phyloP scores from a whole-genome alignment of 2,113 vertebrate genomes.

The Nothoprocta pentlandii region DNA sequence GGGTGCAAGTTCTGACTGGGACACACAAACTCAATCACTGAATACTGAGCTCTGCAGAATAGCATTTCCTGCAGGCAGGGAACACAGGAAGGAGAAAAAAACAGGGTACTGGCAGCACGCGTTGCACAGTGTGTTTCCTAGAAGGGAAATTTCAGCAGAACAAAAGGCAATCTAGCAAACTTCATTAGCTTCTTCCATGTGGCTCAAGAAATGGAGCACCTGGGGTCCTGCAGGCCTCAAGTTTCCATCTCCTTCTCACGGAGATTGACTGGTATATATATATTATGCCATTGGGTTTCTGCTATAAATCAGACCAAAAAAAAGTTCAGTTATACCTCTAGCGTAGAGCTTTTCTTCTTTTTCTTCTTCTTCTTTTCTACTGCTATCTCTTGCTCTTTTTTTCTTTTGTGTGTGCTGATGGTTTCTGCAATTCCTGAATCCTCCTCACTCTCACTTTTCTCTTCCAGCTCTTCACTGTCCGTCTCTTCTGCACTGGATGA shows the following conservation, averaged over 20 bases:
- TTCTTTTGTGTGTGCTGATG: not conserved
- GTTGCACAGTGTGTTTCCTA: not conserved
- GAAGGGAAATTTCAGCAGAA: not conserved
- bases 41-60: not conserved
- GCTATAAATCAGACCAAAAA: not conserved
- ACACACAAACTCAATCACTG: not conserved
- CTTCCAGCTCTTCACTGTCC: conserved; percentile 14
- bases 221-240: not conserved
- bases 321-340: conserved; percentile 33
- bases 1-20: not conserved
- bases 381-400: not conserved
- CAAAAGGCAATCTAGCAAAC: not conserved
- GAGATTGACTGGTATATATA: not conserved
- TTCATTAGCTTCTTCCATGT: not conserved
- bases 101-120: not conserved
- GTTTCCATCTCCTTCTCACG: not conserved
- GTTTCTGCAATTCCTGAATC: conserved; percentile 7
- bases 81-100: not conserved
- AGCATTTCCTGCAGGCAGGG: not conserved
- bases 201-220: not conserved
- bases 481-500: conserved; percentile 57
- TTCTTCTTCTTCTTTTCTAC: not conserved
- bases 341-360: not conserved
- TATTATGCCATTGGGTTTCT: rapidly evolving
- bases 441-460: conserved; percentile 22